Percentiles rank a stretch among this genome's conserved stretches.
These are phyloP conservation scores for Nibea coibor DNA, from an alignment of 2,113 vertebrate genomes.

Conservation along the genomic window DNA sequence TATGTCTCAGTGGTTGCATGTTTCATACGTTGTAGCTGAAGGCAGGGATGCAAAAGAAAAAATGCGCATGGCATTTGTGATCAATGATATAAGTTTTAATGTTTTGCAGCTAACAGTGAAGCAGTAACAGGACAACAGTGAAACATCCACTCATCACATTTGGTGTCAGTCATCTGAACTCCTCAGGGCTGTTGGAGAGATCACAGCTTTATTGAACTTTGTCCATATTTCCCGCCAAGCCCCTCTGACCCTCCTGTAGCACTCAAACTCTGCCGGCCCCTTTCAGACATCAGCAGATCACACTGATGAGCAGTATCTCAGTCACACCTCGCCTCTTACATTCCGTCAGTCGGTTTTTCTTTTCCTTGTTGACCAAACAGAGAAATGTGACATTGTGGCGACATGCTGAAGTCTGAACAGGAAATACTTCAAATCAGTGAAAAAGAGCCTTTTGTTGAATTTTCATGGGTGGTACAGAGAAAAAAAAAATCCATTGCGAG, in stretches of 20 bases:
- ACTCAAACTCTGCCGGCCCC: not conserved
- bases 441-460: slow-evolving; percentile 7
- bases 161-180: slow-evolving; percentile 14
- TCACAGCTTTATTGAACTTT: slow-evolving; percentile 52
- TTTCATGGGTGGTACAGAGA: not conserved
- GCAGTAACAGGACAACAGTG: slow-evolving; percentile 69
- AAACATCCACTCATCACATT: slow-evolving; percentile 49
- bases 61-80: slow-evolving; percentile 12
- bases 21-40: not conserved
- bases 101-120: slow-evolving; percentile 72
- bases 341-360: slow-evolving; percentile 11
- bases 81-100: slow-evolving; percentile 67
- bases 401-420: not conserved
- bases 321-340: not conserved
- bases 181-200: slow-evolving; percentile 6
- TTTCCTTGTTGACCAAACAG: not conserved
- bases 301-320: not conserved
- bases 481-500: too few relatives aligned
- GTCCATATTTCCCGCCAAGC: slow-evolving; percentile 3
- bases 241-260: not conserved
- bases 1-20: not conserved
- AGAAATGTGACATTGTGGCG: not conserved
- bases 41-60: slow-evolving; percentile 9
- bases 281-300: slow-evolving; percentile 16
- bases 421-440: not conserved